Evolutionary conservation across 2,113 vertebrate species (phyloP).

Genomic region (Strigops habroptila): DNA sequence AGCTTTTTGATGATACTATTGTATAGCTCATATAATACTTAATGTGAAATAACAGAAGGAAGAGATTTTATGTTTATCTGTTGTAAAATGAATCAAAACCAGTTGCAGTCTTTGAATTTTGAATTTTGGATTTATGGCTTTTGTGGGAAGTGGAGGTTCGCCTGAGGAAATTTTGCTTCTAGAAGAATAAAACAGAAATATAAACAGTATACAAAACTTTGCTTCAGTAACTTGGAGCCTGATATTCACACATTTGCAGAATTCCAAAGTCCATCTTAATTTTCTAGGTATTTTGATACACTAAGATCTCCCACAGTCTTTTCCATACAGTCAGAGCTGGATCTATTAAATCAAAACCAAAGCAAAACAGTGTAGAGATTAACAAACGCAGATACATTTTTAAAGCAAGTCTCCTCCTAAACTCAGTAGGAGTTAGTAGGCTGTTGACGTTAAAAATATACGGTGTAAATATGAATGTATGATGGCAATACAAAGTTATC

Average conservation of each 20-base stretch:
- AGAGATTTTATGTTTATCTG: neutral
- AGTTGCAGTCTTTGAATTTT: neutral
- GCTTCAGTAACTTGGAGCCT: neutral
- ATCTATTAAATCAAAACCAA: slow-evolving; percentile 1
- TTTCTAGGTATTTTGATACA: neutral
- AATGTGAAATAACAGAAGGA: neutral
- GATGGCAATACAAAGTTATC: neutral
- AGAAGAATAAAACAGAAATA: neutral
- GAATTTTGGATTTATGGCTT: neutral
- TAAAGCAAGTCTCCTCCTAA: neutral
- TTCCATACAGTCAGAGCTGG: neutral
- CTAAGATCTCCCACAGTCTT: neutral
- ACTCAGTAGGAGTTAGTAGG: neutral
- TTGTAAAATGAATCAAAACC: neutral
- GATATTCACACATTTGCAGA: neutral
- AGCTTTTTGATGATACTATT: neutral
- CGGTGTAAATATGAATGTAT: neutral
- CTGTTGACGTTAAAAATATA: neutral
- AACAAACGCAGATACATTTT: neutral
- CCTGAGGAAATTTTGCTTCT: neutral
- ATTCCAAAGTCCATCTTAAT: neutral
- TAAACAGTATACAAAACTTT: neutral
- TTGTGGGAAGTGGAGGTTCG: neutral
- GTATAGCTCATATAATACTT: neutral
- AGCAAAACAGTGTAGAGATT: neutral